Evolutionary conservation across 2,888 invertebrate species (phyloP), one percentile per base, ranked within the genome.

Genomic region (Lathronympha strigana): DNA sequence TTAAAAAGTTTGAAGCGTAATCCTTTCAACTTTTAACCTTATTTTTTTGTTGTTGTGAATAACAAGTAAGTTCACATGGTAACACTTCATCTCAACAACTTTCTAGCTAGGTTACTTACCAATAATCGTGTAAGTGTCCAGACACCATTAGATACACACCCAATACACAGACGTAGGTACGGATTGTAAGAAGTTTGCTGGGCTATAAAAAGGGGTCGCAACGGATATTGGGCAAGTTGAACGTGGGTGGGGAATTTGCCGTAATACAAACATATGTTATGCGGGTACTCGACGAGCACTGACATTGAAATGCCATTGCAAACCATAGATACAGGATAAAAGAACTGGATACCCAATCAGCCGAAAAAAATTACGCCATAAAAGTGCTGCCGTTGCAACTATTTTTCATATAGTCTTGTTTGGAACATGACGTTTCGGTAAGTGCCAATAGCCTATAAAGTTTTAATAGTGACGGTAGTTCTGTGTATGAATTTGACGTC

Each of bases 141-240:
- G 55, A 55, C 55, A 6, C 9, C 40, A 40, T 55, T 55, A 55
- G 25, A n/a, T 17, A 40, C 55, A 25, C 25, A n/a, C 47, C 47
- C 47, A 40, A 28, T 40, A 38, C 23, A 53, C 36, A 36, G 5
- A 40, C 13, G 25, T 38, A 54, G 15, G 17, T 55, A 40, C 15
- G 25, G 13, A 55, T 40, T 25, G 17, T 40, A 25, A 55, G 55
- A 55, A 55, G 55, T 55, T 55, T 55, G 25, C 23, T 40, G 38
- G 17, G 43, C 43, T 6, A 55, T 38, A 31, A 55, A 55, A 43
- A 43, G 40, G 17, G 43, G 55, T 28, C 55, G 17, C 55, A 17
- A 28, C 15, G 43, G 28, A 43, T 55, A 55, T 55, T 55, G 28
- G 43, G 13, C 13, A 40, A 43, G 19, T 55, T 43, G 55, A 40